Conservation (phyloP, 2,888 invertebrate genomes). For the Dorcus parallelipipedus region DNA sequence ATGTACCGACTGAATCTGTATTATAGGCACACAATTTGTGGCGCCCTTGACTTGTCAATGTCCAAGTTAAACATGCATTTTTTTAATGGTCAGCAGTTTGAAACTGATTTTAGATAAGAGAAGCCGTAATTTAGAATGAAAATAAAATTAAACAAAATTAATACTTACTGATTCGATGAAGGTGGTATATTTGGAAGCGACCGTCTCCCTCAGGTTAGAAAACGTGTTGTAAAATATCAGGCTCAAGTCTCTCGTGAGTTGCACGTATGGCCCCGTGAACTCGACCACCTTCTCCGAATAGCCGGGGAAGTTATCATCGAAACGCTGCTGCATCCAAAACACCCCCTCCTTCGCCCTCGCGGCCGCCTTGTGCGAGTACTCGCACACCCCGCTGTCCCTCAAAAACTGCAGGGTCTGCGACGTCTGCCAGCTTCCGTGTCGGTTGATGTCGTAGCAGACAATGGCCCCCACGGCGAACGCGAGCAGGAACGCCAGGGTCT, state of each 20-base stretch:
- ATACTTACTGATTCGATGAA: conserved; percentile 54
- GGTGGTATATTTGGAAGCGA: conserved; percentile 48
- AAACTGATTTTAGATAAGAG: conserved; percentile 15
- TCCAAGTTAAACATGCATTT: too few relatives aligned
- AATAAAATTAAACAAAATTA: background rate
- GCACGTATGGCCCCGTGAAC: conserved; percentile 59
- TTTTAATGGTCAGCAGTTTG: background rate
- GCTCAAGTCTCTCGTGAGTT: conserved; percentile 58
- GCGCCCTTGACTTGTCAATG: too few relatives aligned
- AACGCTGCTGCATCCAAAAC: conserved; percentile 62
- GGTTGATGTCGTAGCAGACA: conserved; percentile 63
- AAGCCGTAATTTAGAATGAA: background rate
- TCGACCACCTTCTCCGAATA: conserved; percentile 59
- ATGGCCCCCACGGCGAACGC: conserved; percentile 58
- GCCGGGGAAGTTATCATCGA: conserved; percentile 66
- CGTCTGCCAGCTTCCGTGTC: conserved; percentile 65
- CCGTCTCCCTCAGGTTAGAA: conserved; percentile 31
- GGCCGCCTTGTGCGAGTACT: conserved; percentile 63
- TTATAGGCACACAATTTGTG: too few relatives aligned
- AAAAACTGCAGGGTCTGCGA: conserved; percentile 64
- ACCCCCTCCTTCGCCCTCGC: conserved; percentile 59
- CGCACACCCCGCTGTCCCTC: conserved; percentile 62
- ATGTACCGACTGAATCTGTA: too few relatives aligned
- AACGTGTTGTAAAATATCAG: conserved; percentile 53
- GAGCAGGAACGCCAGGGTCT: conserved; percentile 61